Percentiles rank a stretch among this genome's conserved stretches.
These are phyloP conservation scores for Acrocephalus scirpaceus DNA, from an alignment of 2,797 vertebrate genomes.

Conservation along the genomic window DNA sequence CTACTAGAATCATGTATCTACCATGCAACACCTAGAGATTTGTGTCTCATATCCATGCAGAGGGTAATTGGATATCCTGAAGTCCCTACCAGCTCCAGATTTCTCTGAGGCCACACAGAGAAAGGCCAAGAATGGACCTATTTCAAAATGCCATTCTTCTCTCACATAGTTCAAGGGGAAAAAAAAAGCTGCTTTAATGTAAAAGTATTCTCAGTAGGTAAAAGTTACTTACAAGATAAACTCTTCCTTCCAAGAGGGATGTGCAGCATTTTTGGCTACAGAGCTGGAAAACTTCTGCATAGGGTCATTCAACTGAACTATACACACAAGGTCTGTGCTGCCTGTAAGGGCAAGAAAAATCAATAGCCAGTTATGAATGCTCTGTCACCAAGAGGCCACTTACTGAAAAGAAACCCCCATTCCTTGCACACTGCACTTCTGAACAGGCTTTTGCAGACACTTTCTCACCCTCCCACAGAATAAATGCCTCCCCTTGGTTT, in stretches of 20 bases:
- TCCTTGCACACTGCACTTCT: background rate
- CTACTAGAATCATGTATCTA: background rate
- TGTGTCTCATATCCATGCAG: background rate
- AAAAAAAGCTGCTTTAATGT: background rate
- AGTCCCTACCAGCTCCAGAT: background rate
- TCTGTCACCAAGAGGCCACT: background rate
- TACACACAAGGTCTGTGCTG: constrained; percentile 79
- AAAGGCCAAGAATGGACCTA: background rate
- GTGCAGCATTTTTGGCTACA: constrained; percentile 76
- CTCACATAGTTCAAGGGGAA: background rate
- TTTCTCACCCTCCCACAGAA: background rate
- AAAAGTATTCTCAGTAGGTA: background rate
- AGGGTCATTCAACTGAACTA: constrained; percentile 87
- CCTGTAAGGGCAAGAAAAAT: constrained; percentile 73
- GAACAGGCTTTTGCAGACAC: background rate
- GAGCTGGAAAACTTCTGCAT: constrained; percentile 86
- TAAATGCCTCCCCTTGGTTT: background rate
- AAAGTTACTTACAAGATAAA: constrained; percentile 89
- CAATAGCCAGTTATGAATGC: background rate
- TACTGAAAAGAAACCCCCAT: background rate
- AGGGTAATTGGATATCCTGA: background rate
- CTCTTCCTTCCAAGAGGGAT: constrained; percentile 89
- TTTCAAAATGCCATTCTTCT: background rate
- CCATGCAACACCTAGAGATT: background rate
- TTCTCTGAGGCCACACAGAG: background rate